A percentile compares a stretch with the other conserved stretches of the same genome.
Evolutionary conservation across 2,113 vertebrate species (phyloP).

Genomic region (Turnix velox): DNA sequence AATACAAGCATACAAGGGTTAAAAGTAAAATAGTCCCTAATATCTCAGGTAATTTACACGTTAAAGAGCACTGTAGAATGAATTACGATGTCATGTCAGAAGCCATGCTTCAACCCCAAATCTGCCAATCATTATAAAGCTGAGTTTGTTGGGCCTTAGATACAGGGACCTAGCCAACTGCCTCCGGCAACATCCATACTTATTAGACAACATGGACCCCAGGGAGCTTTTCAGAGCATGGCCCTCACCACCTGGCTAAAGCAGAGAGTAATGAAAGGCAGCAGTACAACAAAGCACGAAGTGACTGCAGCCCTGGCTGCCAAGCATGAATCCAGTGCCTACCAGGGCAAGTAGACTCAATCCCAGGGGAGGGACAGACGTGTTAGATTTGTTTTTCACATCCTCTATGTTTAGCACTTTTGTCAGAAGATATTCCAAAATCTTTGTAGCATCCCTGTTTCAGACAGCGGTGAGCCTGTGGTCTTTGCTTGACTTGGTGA

Average conservation of each 20-base stretch:
- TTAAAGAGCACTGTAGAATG: constrained; percentile 13
- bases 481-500: background rate
- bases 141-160: constrained; percentile 59
- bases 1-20: background rate
- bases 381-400: background rate
- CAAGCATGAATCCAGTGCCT: background rate
- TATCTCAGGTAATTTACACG: constrained; percentile 40
- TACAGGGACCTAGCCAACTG: constrained; percentile 54
- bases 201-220: constrained; percentile 57
- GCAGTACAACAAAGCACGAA: background rate
- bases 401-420: background rate
- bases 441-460: background rate
- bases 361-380: background rate
- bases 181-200: constrained; percentile 69
- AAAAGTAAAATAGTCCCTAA: background rate
- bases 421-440: background rate
- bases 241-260: constrained; percentile 51
- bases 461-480: background rate
- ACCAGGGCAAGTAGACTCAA: background rate
- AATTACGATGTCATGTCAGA: constrained; percentile 51
- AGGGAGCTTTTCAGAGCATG: constrained; percentile 35
- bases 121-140: constrained; percentile 58
- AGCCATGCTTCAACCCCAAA: constrained; percentile 40
- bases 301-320: background rate
- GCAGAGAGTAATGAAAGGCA: constrained; percentile 27